Evolutionary conservation across 2,797 vertebrate genomes (phyloP), one percentile per base, ranked within the genome.

Genomic region (Sarcoramphus papa): DNA sequence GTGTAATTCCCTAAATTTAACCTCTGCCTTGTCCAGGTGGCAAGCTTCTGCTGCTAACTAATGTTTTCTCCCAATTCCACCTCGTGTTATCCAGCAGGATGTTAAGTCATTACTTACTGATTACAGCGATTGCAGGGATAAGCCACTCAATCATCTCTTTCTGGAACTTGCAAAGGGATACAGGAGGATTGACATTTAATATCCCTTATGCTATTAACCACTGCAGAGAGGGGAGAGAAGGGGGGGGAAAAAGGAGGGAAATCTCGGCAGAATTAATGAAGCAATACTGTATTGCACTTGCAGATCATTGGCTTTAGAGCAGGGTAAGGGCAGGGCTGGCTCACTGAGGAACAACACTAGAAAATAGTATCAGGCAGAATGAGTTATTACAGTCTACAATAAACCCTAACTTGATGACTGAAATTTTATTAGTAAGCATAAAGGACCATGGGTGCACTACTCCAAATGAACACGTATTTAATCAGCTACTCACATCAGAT

Each of bases 171-270:
- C 93, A 95, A 94, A 93, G 86, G 92, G 81, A 96, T 96, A 80
- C 92, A 92, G 95, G 64, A 94, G 93, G 95, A 97, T 37, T 97
- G 96, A 97, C 96, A 96, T 97, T 96, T 97, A 97, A 97, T 97
- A 97, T 97, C 95, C 95, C 92, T 97, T 96, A 92, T 88, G 86
- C 96, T 96, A 96, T 95, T 97, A 97, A 93, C 93, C 75, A 95
- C 93, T 86, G 90, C 67, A 78, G 85, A 47, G 90, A 96, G 83
- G 86, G 85, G 73, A 94, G 48, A 70, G 62, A 70, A 74, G 70
- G 73, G 68, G 60, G 90, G 69, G 7, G 2, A 14, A 48, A 92
- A 77, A 85, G 2, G 69, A 94, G 89, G 73, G 76, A 95, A 97
- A 95, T 91, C 87, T 97, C 30, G 0, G 74, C 85, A 96, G 93